Evolutionary conservation across 2,797 vertebrate genomes (phyloP), one percentile per base, ranked within the genome.

Genomic region (Neopelma chrysocephalum): DNA sequence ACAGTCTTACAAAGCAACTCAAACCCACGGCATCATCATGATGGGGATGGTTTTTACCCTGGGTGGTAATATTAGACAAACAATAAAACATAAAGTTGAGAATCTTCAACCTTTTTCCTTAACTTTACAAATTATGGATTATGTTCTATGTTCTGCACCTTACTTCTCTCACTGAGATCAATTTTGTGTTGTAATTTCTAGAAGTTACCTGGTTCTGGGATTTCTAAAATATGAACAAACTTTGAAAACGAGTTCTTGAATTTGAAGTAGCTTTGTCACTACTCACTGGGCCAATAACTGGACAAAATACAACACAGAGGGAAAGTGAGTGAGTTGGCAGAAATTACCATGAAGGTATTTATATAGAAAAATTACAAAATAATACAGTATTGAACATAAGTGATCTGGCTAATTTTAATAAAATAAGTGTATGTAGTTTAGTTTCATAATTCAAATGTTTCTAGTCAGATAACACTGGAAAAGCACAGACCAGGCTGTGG

Each of bases 181-280:
- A 38, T 96, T 96, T 87, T 93, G 22, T 64, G 27, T 77, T 92
- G 42, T 5, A 80, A 43, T 80, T 92, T 87, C 71, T 15, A 18
- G 31, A 93, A 96, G 57, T 92, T 53, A 82, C 53, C 14, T 87
- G 27, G 11, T 65, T 91, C 92, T 97, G 61, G 32, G 62, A 84
- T 88, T 84, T 69, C 22, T 81, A 61, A 65, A 88, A 82, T 78
- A 84, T 9, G 15, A 84, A 42, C 27, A 89, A 50, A 82, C 82
- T 69, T 47, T 94, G 50, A 84, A 96, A 83, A 45, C 26, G 88
- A 23, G 32, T 77, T 77, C 56, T 89, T 82, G 66, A 80, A 47
- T 85, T 50, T 89, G 20, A 75, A 93, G 32, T 19, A 54, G 19
- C 15, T 57, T 94, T 68, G 15, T 93, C 78, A 51, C 19, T 42